Percentiles rank a stretch among this genome's conserved stretches.
Conservation (phyloP, 1,140 invertebrate species). For the Pseudobourletiella spinata region DNA sequence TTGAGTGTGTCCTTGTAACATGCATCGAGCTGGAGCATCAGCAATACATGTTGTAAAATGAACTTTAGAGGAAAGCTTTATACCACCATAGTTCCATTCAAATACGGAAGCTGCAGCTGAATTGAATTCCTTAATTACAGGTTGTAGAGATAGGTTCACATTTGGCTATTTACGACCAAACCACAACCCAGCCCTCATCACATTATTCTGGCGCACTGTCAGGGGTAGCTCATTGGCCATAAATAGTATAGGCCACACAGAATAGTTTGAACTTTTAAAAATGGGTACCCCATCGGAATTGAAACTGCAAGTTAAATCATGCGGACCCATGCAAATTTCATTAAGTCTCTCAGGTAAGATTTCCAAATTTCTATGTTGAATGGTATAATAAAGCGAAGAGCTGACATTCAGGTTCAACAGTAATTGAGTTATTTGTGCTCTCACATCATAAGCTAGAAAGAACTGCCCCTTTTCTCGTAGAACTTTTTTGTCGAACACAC, state of each 20-base stretch:
- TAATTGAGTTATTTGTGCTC: no score
- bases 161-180: constrained; percentile 10
- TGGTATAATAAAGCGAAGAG: no score
- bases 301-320: constrained; percentile 9
- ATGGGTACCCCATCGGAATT: constrained; percentile 39
- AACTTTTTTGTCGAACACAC: no score
- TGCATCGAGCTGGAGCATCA: constrained; percentile 5
- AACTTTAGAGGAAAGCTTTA: not conserved
- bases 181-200: constrained; percentile 32
- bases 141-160: constrained; percentile 9
- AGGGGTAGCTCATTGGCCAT: constrained; percentile 39
- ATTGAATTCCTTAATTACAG: not conserved
- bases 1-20: constrained; percentile 6
- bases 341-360: no score
- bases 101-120: not conserved
- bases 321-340: no score
- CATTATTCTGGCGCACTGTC: constrained; percentile 1
- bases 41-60: not conserved
- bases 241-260: constrained; percentile 39
- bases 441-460: no score
- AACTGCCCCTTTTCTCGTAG: no score
- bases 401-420: no score
- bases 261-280: constrained; percentile 39
- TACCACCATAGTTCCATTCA: constrained; percentile 1
- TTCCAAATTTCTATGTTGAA: no score